phyloP scores from a whole-genome alignment of 2,113 vertebrate species.

The Rhabdornis inornatus region DNA sequence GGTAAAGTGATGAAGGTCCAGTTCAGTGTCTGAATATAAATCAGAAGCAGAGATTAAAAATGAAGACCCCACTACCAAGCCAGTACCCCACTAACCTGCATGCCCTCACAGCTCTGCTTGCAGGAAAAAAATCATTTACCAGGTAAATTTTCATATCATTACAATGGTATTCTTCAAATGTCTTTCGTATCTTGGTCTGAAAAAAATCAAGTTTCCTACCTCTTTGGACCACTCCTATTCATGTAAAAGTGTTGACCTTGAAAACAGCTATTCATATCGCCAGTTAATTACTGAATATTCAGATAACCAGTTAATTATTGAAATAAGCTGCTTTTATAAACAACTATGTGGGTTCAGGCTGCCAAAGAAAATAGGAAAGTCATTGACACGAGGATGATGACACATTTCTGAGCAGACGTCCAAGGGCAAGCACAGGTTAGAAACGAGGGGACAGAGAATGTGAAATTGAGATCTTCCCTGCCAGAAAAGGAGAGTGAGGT shows the following conservation, averaged over 20 bases:
- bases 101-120: background rate
- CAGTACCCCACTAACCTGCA: background rate
- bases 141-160: background rate
- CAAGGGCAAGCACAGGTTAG: background rate
- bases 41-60: background rate
- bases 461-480: background rate
- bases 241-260: background rate
- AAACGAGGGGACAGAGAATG: background rate
- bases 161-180: background rate
- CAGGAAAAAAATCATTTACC: background rate
- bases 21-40: background rate
- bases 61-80: background rate
- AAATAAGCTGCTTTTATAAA: background rate
- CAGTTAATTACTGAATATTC: background rate
- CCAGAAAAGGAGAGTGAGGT: background rate
- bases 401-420: background rate
- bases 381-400: background rate
- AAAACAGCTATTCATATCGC: background rate
- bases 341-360: background rate
- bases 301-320: background rate
- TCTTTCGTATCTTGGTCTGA: background rate
- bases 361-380: background rate
- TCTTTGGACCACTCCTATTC: background rate
- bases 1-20: background rate
- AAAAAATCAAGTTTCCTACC: background rate